Evolutionary conservation across 2,888 invertebrate species (phyloP), one percentile per base, ranked within the genome.

Genomic region (Sipha maydis): DNA sequence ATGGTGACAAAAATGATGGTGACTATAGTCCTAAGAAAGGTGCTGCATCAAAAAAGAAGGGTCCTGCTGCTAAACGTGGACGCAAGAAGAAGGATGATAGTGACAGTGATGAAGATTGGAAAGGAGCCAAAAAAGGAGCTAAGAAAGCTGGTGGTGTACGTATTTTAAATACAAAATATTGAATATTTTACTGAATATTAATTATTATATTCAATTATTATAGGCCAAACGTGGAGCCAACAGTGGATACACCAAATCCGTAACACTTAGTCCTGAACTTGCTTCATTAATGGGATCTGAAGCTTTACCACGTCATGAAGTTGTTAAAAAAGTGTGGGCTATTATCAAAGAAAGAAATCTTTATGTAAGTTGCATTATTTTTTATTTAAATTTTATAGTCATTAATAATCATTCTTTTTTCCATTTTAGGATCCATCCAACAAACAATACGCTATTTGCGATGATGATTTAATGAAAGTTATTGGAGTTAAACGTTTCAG

Each of bases 371-470:
- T 89, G 86, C 9, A 19, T 34, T 41, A 28, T 71, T 89, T 79
- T 77, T n/a, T 0, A 31, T 73, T 61, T 83, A 54, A 41, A 88
- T 28, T 28, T 77, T 54, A 1, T 21, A 21, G 77, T 77, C 54
- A 25, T 19, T 89, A 11, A 73, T 38, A 21, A 67, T 41, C 54
- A 77, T 76, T 54, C 90, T 83, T 67, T 90, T 86, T 67, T 86
- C 71, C 82, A 83, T 82, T 90, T 90, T 89, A 94, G 94, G 98
- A 98, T 92, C 98, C 98, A 19, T 97, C 96, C 91, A 98, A 98
- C 92, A 97, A 97, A 92, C 98, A 98, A 92, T 98, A 95, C 91
- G 98, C 98, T 90, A 96, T 98, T 91, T 98, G 98, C 92, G 98
- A 98, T 92, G 97, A 96, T 85, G 96, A 97, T 85, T 93, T 98